These are phyloP conservation scores for Acanthosepion pharaonis DNA, from an alignment of 2,888 invertebrate genomes.

Conservation along the genomic window DNA sequence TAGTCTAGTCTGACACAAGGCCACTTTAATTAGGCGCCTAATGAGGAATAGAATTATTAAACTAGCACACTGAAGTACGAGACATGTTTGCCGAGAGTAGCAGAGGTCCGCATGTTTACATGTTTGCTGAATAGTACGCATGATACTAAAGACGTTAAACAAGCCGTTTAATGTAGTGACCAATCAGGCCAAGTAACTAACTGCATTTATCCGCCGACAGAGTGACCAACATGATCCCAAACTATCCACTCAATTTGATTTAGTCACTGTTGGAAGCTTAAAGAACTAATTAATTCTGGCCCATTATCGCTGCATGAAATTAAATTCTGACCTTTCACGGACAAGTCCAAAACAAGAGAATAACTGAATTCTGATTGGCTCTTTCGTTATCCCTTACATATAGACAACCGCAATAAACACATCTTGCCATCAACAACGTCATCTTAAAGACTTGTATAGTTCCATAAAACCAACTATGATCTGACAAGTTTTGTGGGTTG, in stretches of 20 bases:
- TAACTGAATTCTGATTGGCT: neutral
- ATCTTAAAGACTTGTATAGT: neutral
- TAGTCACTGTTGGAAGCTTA: neutral
- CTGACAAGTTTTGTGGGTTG: neutral
- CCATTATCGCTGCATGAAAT: neutral
- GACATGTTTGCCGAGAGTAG: too few species aligned
- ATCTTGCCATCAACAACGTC: neutral
- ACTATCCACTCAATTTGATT: neutral
- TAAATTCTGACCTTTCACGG: neutral
- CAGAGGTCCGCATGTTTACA: too few species aligned
- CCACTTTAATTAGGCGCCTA: too few species aligned
- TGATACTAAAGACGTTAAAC: neutral
- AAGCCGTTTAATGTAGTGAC: neutral
- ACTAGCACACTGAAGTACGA: too few species aligned
- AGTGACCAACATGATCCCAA: neutral
- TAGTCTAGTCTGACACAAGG: too few species aligned
- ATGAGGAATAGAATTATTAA: too few species aligned
- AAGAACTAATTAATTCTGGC: neutral
- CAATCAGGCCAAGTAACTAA: neutral
- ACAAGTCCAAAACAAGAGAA: constrained; percentile 13
- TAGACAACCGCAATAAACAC: neutral
- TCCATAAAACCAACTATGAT: neutral
- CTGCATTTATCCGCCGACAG: neutral
- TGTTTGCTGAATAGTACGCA: too few species aligned
- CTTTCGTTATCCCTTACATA: neutral